A percentile compares a stretch with the other conserved stretches of the same genome.
Evolutionary conservation across 2,888 invertebrate species (phyloP).

Genomic region (Nasonovia ribisnigri): DNA sequence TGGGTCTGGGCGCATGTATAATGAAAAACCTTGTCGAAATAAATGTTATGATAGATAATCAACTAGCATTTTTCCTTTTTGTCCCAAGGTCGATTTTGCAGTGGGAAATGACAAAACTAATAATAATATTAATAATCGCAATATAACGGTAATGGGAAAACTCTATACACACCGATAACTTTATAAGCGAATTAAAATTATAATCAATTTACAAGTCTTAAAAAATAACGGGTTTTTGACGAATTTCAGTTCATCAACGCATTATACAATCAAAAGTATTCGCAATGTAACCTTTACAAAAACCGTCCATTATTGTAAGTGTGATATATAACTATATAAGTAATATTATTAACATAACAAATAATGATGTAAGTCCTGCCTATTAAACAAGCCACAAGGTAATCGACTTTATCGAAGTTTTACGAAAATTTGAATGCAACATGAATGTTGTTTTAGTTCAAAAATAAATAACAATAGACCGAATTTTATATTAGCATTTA

Average conservation of each 20-base stretch:
- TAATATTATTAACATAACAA: not conserved
- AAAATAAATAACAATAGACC: not conserved
- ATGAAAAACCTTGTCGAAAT: not conserved
- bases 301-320: not conserved
- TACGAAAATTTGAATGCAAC: not conserved
- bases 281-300: not conserved
- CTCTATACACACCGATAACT: not conserved
- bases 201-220: too few species aligned
- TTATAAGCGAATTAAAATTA: not conserved
- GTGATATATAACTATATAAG: too few species aligned
- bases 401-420: not conserved
- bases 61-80: not conserved
- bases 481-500: not conserved
- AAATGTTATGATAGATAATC: not conserved
- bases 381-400: too few species aligned
- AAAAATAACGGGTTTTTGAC: not conserved
- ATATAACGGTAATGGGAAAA: not conserved
- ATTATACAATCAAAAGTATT: not conserved
- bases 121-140: not conserved
- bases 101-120: not conserved
- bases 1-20: too few species aligned
- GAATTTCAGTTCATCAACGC: not conserved
- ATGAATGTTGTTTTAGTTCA: not conserved
- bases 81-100: not conserved
- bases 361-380: not conserved